Evolutionary conservation across 2,888 invertebrate species (phyloP), one percentile per base, ranked within the genome.

Genomic region (Pseudococcus jackbeardsleyi): DNA sequence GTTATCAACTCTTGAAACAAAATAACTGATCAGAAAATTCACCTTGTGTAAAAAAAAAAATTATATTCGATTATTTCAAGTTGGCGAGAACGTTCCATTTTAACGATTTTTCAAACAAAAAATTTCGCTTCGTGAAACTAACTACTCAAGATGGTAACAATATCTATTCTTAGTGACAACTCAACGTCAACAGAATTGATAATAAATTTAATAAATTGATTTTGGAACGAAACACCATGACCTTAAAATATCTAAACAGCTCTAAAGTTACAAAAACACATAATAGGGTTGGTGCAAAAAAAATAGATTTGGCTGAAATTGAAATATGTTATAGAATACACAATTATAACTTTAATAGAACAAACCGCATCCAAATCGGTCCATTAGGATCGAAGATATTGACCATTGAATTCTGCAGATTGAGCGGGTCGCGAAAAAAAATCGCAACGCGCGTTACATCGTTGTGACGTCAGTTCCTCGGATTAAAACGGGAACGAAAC

Each of bases 101-200:
- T 50, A 4, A 50, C 50, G 12, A 15, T 50, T 50, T 50, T 50
- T 50, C 15, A 50, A 50, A 50, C 50, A 2, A 50, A 12, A 50
- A 50, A 50, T 15, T 50, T 22, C 22, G 19, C 19, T 64, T 64
- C 19, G 22, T 11, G 22, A 22, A 64, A 64, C 64, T 22, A 64
- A 7, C 22, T 64, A 50, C 50, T 50, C 50, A 50, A 50, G 50
- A 50, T 50, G 50, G 50, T 50, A 11, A 50, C 50, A n/a, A n/a
- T n/a, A 12, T 50, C 12, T 8, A 50, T 50, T 50, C 50, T 50
- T 50, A 22, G 8, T 64, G 64, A 64, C 64, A 64, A 22, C 19
- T 64, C 22, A 22, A 64, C 64, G 64, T 22, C 64, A 22, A 64
- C 64, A 19, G 64, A 64, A 64, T 64, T 64, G 17, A 64, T 64